Conservation (phyloP, 2,888 invertebrate species). For the Eutolmus rufibarbis region DNA sequence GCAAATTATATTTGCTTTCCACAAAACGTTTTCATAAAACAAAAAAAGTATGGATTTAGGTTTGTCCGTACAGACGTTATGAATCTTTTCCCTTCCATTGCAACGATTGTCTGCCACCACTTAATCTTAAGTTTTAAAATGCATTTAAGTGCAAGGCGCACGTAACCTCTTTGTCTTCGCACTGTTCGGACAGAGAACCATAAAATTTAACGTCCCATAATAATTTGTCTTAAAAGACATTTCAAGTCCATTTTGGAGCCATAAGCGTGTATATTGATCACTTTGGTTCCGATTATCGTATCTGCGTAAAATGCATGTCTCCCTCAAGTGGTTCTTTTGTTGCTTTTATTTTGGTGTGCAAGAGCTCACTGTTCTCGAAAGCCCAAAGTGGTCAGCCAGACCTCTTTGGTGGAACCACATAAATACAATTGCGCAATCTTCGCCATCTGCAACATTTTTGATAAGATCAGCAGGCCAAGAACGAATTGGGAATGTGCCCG, state of each 20-base stretch:
- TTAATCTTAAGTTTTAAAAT: neutral
- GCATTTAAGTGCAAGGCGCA: neutral
- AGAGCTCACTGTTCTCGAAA: neutral
- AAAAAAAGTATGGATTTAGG: neutral
- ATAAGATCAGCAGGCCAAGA: neutral
- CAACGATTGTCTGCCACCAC: neutral
- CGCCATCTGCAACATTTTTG: neutral
- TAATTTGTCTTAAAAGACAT: neutral
- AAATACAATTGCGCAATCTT: neutral
- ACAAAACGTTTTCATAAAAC: neutral
- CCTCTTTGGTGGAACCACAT: neutral
- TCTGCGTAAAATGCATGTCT: neutral
- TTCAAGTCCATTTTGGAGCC: neutral
- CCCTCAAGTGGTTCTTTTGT: neutral
- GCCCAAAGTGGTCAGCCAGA: neutral
- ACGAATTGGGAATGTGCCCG: neutral
- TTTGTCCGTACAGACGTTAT: neutral
- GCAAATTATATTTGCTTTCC: neutral
- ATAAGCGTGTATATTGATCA: neutral
- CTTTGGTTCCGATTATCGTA: neutral
- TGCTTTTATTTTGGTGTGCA: neutral
- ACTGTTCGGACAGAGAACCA: neutral
- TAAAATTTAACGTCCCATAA: neutral
- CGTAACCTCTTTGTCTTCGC: neutral
- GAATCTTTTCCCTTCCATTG: neutral